A percentile compares a stretch with the other conserved stretches of the same genome.
Evolutionary conservation across 2,888 invertebrate genomes (phyloP).

Genomic region (Scaptomyza tumidula): DNA sequence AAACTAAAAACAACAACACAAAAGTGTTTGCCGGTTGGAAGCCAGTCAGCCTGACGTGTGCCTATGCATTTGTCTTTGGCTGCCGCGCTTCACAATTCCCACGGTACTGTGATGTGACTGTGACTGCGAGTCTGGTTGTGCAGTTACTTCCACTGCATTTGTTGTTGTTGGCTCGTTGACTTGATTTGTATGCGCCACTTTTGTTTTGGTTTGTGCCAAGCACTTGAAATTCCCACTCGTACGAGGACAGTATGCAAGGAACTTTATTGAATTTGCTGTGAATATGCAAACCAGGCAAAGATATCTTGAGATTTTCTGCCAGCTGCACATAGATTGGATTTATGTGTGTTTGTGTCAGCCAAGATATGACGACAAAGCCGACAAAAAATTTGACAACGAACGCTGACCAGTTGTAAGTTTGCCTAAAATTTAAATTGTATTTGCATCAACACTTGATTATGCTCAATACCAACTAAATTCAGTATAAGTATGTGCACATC

Average conservation of each 20-base stretch:
- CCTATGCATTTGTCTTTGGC: constrained; percentile 13
- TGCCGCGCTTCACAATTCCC: constrained; percentile 42
- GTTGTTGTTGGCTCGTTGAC: constrained; percentile 42
- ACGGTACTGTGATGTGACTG: constrained; percentile 46
- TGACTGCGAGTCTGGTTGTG: constrained; percentile 41
- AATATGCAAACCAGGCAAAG: constrained; percentile 48
- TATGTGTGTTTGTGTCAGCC: constrained; percentile 16
- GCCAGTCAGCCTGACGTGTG: constrained; percentile 31
- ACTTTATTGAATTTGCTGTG: constrained; percentile 58
- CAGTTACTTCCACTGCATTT: constrained; percentile 28
- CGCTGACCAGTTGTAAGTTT: not conserved
- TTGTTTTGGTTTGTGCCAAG: constrained; percentile 55
- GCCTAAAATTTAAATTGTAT: not conserved
- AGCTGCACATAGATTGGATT: constrained; percentile 24
- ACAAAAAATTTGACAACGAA: constrained; percentile 30
- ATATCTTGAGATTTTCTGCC: constrained; percentile 37
- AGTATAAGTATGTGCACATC: not conserved
- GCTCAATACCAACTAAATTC: not conserved
- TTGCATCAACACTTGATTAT: not conserved
- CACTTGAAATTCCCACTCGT: constrained; percentile 60
- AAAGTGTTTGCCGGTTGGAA: constrained; percentile 35
- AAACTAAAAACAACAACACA: constrained; percentile 27
- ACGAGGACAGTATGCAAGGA: constrained; percentile 38
- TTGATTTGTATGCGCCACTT: constrained; percentile 76
- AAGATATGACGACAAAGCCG: constrained; percentile 12